Percentiles rank a stretch among this genome's conserved stretches.
These are phyloP conservation scores for Atrina japonica DNA, from an alignment of 2,888 invertebrate species.

Conservation along the genomic window DNA sequence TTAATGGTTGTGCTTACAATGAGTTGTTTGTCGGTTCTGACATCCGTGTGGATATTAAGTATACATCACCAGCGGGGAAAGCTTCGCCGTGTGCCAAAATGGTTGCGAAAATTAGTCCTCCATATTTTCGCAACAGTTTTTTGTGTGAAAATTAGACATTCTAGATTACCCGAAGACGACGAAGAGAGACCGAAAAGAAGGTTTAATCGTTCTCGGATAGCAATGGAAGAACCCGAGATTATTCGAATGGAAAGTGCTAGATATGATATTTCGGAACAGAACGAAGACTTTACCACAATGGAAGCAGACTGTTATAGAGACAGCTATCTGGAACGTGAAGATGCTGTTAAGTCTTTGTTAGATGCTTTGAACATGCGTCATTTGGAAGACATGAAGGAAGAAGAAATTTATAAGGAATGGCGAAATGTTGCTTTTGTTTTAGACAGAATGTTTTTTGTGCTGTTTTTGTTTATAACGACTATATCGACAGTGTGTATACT, in stretches of 20 bases:
- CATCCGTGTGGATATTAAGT: slow-evolving; percentile 75
- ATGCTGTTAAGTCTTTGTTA: slow-evolving; percentile 62
- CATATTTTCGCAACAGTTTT: slow-evolving; percentile 55
- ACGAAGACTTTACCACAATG: slow-evolving; percentile 6
- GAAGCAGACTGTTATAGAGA: slow-evolving; percentile 22
- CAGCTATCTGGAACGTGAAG: slow-evolving; percentile 35
- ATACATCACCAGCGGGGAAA: slow-evolving; percentile 74
- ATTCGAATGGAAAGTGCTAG: slow-evolving; percentile 25
- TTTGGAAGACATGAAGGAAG: slow-evolving; percentile 60
- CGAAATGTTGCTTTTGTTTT: slow-evolving; percentile 70
- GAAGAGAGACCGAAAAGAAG: slow-evolving; percentile 23
- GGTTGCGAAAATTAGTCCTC: slow-evolving; percentile 66
- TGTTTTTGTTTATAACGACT: slow-evolving; percentile 66
- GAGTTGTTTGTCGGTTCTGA: slow-evolving; percentile 76
- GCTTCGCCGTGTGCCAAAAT: slow-evolving; percentile 64
- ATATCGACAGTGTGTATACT: slow-evolving; percentile 66
- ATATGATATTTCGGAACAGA: slow-evolving; percentile 12
- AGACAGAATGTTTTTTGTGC: slow-evolving; percentile 69
- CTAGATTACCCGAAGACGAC: slow-evolving; percentile 24
- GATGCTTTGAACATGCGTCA: slow-evolving; percentile 63
- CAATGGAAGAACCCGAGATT: slow-evolving; percentile 38
- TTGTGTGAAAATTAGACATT: slow-evolving; percentile 46
- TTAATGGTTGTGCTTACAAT: slow-evolving; percentile 76
- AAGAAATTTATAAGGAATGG: slow-evolving; percentile 69
- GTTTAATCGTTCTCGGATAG: slow-evolving; percentile 38